phyloP scores from a whole-genome alignment of 2,888 invertebrate species.

The Xylota segnis region DNA sequence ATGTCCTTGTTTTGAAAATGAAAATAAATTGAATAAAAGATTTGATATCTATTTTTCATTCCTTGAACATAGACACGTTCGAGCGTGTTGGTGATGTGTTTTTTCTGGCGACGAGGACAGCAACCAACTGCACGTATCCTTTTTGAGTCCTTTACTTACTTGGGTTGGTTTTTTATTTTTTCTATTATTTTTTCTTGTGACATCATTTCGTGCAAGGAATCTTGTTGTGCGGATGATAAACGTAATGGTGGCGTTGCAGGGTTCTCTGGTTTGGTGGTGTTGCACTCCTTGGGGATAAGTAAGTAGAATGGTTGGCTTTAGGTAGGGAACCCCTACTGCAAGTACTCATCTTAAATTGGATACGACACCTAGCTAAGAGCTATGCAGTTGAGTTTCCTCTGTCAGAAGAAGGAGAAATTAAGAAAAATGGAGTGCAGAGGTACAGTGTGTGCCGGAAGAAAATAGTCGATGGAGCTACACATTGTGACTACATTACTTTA shows the following conservation, averaged over 20 bases:
- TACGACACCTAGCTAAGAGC: conserved; percentile 55
- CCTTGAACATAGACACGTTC: conserved; percentile 10
- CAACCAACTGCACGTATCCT: conserved; percentile 38
- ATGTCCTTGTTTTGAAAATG: conserved; percentile 58
- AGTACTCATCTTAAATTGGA: conserved; percentile 29
- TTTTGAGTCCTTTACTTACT: conserved; percentile 11
- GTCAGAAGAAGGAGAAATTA: conserved; percentile 26
- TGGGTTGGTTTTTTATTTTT: background rate
- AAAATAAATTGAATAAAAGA: conserved; percentile 60
- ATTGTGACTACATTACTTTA: too few species aligned
- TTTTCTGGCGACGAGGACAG: conserved; percentile 31
- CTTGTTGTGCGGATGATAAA: conserved; percentile 45
- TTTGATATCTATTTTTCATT: conserved; percentile 55
- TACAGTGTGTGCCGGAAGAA: background rate
- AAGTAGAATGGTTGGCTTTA: background rate
- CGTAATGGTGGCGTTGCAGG: conserved; percentile 37
- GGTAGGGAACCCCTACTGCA: background rate
- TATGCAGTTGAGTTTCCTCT: conserved; percentile 40
- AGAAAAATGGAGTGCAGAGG: background rate
- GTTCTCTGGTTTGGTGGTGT: conserved; percentile 1
- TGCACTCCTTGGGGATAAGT: conserved; percentile 36
- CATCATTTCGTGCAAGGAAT: conserved; percentile 51
- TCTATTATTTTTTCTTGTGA: conserved; percentile 24
- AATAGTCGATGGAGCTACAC: too few species aligned
- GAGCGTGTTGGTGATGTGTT: background rate